Evolutionary conservation across 2,888 invertebrate genomes (phyloP).

Genomic region (Spialia ferax): DNA sequence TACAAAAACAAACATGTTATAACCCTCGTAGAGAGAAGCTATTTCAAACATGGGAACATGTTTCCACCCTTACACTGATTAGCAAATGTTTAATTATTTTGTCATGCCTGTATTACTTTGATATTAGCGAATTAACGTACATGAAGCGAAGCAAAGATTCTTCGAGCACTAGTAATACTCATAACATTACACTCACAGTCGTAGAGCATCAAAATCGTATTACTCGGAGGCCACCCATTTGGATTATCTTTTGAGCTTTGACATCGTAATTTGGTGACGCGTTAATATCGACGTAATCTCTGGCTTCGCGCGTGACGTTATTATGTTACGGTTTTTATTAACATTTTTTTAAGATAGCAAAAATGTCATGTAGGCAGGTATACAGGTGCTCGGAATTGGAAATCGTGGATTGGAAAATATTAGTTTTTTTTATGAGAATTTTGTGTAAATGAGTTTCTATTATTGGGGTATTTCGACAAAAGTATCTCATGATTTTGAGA

Average conservation of each 20-base stretch:
- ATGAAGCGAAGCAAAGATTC: background rate
- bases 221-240: slow-evolving; percentile 21
- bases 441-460: background rate
- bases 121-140: background rate
- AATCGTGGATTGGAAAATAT: slow-evolving; percentile 36
- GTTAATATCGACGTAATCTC: slow-evolving; percentile 36
- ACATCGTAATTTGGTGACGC: slow-evolving; percentile 31
- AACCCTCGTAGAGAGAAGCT: too few relatives aligned
- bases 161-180: background rate
- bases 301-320: slow-evolving; percentile 33
- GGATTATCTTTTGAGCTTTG: slow-evolving; percentile 32
- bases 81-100: too few relatives aligned
- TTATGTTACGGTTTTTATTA: slow-evolving; percentile 28
- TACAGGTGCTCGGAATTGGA: slow-evolving; percentile 15
- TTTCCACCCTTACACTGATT: too few relatives aligned
- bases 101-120: too few relatives aligned
- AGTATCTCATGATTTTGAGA: too few relatives aligned
- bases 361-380: slow-evolving; percentile 44
- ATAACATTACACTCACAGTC: background rate
- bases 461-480: too few relatives aligned
- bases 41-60: too few relatives aligned
- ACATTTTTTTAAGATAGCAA: slow-evolving; percentile 33
- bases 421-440: background rate
- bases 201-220: slow-evolving; percentile 30
- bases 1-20: too few relatives aligned